Percentiles rank a stretch among this genome's conserved stretches.
Evolutionary conservation across 1,140 invertebrate species (phyloP).

Genomic region (Lerema accius): DNA sequence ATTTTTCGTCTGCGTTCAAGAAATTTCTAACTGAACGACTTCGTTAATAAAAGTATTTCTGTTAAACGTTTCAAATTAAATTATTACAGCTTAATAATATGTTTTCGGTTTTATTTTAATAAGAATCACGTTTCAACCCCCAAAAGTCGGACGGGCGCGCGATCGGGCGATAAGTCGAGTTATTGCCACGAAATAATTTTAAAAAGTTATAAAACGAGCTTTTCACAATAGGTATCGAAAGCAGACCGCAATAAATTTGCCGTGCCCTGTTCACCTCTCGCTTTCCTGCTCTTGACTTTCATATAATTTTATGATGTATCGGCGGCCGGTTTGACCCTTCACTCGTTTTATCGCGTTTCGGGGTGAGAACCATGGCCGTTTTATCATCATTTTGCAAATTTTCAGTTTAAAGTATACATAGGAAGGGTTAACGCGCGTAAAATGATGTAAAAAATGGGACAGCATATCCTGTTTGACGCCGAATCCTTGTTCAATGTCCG

Average conservation of each 20-base stretch:
- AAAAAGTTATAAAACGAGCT: constrained; percentile 69
- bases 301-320: constrained; percentile 82
- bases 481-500: constrained; percentile 35
- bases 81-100: constrained; percentile 38
- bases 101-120: constrained; percentile 19
- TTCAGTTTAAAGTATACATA: constrained; percentile 64
- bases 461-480: constrained; percentile 48
- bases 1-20: constrained; percentile 60
- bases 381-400: constrained; percentile 62
- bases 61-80: constrained; percentile 49
- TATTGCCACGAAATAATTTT: constrained; percentile 73
- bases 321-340: constrained; percentile 72
- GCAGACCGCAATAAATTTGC: constrained; percentile 77
- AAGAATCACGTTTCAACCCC: constrained; percentile 10
- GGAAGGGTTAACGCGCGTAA: constrained; percentile 50
- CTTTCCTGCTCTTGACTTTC: constrained; percentile 79
- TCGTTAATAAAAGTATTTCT: constrained; percentile 46
- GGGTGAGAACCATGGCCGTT: constrained; percentile 38
- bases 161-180: constrained; percentile 49
- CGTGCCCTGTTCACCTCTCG: constrained; percentile 69
- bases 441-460: constrained; percentile 49
- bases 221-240: constrained; percentile 77
- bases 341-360: constrained; percentile 51
- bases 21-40: constrained; percentile 71
- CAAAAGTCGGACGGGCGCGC: constrained; percentile 1